These are phyloP conservation scores for Streptopelia turtur DNA, from an alignment of 2,797 vertebrate species.

Conservation along the genomic window DNA sequence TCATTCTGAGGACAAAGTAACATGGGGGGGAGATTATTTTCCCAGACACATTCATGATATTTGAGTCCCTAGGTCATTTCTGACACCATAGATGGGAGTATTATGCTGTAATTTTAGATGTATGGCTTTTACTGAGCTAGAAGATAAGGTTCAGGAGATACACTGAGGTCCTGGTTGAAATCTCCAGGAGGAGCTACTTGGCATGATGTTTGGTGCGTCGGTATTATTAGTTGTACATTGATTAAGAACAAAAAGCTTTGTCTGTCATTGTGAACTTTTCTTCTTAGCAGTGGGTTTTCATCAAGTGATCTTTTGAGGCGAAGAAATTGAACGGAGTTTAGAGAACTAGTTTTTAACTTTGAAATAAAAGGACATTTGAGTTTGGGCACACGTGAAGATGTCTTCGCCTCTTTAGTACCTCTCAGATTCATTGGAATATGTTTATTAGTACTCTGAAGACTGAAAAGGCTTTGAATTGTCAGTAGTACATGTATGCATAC, in stretches of 20 bases:
- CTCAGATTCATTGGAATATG: neutral
- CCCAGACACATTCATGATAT: neutral
- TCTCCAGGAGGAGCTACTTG: neutral
- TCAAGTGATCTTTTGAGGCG: conserved; percentile 2
- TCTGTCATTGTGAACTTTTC: neutral
- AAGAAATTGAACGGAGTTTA: neutral
- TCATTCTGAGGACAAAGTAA: neutral
- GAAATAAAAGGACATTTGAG: neutral
- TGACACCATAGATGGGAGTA: neutral
- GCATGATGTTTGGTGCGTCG: neutral
- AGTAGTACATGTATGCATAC: neutral
- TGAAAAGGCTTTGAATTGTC: conserved; percentile 11
- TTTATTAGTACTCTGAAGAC: neutral
- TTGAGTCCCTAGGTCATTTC: neutral
- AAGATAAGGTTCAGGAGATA: neutral
- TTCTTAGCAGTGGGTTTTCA: neutral
- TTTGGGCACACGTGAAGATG: neutral
- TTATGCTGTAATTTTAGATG: neutral
- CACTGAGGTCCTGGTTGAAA: neutral
- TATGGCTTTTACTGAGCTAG: neutral
- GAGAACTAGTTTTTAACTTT: neutral
- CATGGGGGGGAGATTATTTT: neutral
- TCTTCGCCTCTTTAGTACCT: neutral
- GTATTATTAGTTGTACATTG: neutral
- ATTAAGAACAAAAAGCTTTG: neutral